Evolutionary conservation across 2,113 vertebrate genomes (phyloP), one percentile per base, ranked within the genome.

Genomic region (Chloroceryle aenea): DNA sequence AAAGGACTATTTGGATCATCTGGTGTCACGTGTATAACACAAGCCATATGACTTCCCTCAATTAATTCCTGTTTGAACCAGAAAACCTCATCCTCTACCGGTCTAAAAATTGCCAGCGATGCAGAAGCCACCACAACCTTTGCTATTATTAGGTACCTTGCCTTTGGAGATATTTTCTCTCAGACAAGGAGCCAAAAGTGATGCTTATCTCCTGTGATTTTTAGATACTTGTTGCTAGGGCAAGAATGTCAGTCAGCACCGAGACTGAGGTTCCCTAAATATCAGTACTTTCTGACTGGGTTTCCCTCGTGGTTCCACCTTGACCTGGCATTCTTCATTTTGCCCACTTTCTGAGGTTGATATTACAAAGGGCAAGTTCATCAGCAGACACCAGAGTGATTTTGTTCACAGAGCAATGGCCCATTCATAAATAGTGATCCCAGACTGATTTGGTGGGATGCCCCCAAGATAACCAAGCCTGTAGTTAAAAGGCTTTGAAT

Each of bases 1-100:
- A 95, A 89, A 96, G 93, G 96, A 95, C 96, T 96, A 87, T 97
- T 95, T 97, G 89, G 96, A 97, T 96, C 95, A 95, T 95, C 95
- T 96, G 91, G 69, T 97, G 93, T 96, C 95, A 96, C 91, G 69
- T 94, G 94, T 96, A 82, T 91, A 85, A 89, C 81, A 85, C 67
- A 72, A 93, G 89, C 91, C 95, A 42, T 87, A 93, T 92, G 91
- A 96, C 95, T 95, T 95, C 69, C 74, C 71, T 48, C 93, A 91
- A 85, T 95, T 97, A 96, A 95, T 92, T 97, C 87, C 93, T 50
- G 67, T 96, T 96, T 94, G 80, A 97, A 95, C 89, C 85, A 91
- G 94, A 96, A 97, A 96, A 92, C 77, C 87, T 95, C 87, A 82
- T 89, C 93, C 95, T 96, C 74, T 85, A 48, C 83, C 0, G 1